Base-by-base conservation (phyloP, 2,888 invertebrate species). In the Caenorhabditis japonica region DNA sequence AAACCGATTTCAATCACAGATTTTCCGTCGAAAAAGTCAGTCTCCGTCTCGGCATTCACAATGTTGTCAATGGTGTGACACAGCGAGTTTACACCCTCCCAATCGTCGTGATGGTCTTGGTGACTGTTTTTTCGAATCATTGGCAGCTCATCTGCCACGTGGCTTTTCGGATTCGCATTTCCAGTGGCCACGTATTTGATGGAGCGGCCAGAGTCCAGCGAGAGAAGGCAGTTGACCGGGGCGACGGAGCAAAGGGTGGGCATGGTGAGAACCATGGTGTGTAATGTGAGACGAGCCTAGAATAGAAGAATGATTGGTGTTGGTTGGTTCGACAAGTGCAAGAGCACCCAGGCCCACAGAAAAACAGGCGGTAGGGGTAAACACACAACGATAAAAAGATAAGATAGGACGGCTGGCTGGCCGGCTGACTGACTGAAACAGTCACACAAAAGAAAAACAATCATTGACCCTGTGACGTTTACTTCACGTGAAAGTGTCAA, bases 1-100 rank as follows among this genome's bases (percentile, higher is more conserved):
- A 84, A 85, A 13, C 85, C 85, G 38, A 85, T 82, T 71, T 85
- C 85, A 3, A 85, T 75, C 3, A 85, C 81, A 12, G 75, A 70
- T 52, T 84, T 84, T 34, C 77, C 78, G 25, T 80, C 77, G 69
- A 85, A 84, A 46, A 85, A 75, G 52, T 84, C 79, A 21, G 75
- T 76, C 43, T 85, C 84, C 73, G 79, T 76, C 25, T 85, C 85
- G 39, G 78, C 77, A 41, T 82, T 81, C 19, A 85, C 77, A 34
- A 82, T 76, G 19, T 75, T 64, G 74, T 85, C 85, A 43, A 84
- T 64, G 36, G 77, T 68, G 53, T 84, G 81, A 46, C 84, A 84
- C 10, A 85, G 66, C 2, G 77, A 75, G 60, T 77, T 78, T 33
- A 85, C 84, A 36, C 85, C 83, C 30, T 84, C 83, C 84, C 85